Evolutionary conservation across 2,888 invertebrate species (phyloP), one percentile per base, ranked within the genome.

Genomic region (Dicyrtoma fusca): DNA sequence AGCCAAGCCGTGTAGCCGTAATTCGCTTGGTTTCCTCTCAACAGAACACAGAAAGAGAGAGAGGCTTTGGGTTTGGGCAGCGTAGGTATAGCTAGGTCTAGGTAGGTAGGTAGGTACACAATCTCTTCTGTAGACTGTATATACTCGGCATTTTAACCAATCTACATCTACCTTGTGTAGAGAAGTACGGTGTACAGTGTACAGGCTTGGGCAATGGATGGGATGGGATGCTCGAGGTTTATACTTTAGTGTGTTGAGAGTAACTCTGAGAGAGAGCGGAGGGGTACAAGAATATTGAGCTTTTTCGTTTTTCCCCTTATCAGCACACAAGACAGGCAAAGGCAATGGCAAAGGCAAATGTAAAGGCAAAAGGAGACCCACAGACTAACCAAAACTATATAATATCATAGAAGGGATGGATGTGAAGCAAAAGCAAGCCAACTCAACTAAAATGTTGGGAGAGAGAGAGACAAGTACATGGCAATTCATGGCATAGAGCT

Each of bases 221-320:
- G 25, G 11, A 25, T 57, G 23, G 23, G 10, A 23, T 21, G 53
- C 19, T 49, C 19, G 49, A 17, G 34, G 34, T 34, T 34, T 34
- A 34, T 34, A 34, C 34, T 34, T 34, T 34, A 34, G 34, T 19
- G 53, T n/a, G 13, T 19, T 14, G 71, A 34, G 34, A 34, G 34
- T 34, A 5, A 34, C 34, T n/a, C n/a, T n/a, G n/a, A n/a, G n/a
- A n/a, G 53, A 17, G 13, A 25, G 73, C 73, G 73, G 73, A 73
- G 73, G 73, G 21, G 44, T 69, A 73, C 73, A 57, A n/a, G 66
- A 72, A 73, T 73, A 73, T 73, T 73, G 73, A 73, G 73, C 73
- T 69, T 63, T 73, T 66, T 62, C 61, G 51, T 73, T 63, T 71
- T 65, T 57, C 71, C 71, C 71, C 65, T 71, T 71, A 71, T 71